Conservation (phyloP, 2,888 invertebrate species). For the Sericinus montela region DNA sequence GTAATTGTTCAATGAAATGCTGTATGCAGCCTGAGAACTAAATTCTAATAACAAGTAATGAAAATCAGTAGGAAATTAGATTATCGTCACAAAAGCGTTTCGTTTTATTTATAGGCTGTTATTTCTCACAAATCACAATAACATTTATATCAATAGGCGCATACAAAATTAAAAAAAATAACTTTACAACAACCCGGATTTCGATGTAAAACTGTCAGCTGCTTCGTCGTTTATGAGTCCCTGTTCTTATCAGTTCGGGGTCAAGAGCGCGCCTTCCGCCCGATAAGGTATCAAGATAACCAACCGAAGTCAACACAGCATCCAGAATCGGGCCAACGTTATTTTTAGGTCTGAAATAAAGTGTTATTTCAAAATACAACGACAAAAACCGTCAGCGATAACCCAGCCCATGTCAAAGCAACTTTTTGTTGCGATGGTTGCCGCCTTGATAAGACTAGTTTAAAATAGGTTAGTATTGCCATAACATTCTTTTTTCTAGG, state of each 20-base stretch:
- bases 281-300: constrained; percentile 47
- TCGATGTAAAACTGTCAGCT: constrained; percentile 34
- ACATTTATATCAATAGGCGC: background rate
- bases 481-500: background rate
- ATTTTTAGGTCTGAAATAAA: constrained; percentile 42
- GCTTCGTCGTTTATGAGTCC: constrained; percentile 23
- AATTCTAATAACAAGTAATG: too few relatives aligned
- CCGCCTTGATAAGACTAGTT: constrained; percentile 46
- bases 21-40: too few relatives aligned
- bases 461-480: constrained; percentile 7
- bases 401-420: constrained; percentile 35
- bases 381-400: constrained; percentile 36
- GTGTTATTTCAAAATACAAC: constrained; percentile 24
- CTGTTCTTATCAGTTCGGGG: constrained; percentile 54
- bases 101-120: background rate
- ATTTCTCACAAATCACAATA: background rate
- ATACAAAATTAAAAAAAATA: constrained; percentile 4
- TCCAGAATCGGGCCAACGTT: constrained; percentile 42
- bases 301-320: constrained; percentile 55
- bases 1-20: too few relatives aligned
- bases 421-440: constrained; percentile 38
- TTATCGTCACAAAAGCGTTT: too few relatives aligned
- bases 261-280: constrained; percentile 75
- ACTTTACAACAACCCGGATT: constrained; percentile 20
- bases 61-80: too few relatives aligned